Evolutionary conservation across 23 tunicate genomes (phyloP).

Genomic region (Ciona savignyi): DNA sequence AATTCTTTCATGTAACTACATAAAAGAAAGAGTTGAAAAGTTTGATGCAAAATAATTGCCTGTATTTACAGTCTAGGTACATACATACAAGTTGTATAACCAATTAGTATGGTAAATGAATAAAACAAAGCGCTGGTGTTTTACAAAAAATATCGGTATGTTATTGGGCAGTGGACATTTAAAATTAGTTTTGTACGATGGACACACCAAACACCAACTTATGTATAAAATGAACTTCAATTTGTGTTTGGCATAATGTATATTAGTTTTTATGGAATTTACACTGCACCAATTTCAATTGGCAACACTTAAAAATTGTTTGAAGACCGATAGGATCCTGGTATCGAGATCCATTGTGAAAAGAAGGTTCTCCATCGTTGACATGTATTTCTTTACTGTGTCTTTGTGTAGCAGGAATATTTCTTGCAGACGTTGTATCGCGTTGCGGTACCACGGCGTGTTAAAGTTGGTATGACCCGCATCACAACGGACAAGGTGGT

Average conservation of each 20-base stretch:
- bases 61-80: not conserved
- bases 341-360: constrained; percentile 70
- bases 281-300: too few species aligned
- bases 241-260: too few species aligned
- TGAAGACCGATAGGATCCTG: constrained; percentile 43
- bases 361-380: constrained; percentile 70
- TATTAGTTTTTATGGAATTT: too few species aligned
- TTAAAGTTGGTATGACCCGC: constrained; percentile 21
- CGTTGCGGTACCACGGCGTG: constrained; percentile 75
- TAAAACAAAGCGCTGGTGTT: not conserved
- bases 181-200: not conserved
- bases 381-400: constrained; percentile 60
- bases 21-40: not conserved
- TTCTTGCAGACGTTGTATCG: constrained; percentile 83
- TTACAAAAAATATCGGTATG: not conserved
- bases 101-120: not conserved
- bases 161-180: not conserved
- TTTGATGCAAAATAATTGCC: not conserved
- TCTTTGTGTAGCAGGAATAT: constrained; percentile 69
- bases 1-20: not conserved
- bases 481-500: constrained; percentile 66
- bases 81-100: not conserved
- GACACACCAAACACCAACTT: too few species aligned
- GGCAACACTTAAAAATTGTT: constrained; percentile 46
- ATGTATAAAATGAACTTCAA: too few species aligned